These are phyloP conservation scores for Oscheius myriophilus DNA, from an alignment of 2,888 invertebrate genomes.

Conservation along the genomic window DNA sequence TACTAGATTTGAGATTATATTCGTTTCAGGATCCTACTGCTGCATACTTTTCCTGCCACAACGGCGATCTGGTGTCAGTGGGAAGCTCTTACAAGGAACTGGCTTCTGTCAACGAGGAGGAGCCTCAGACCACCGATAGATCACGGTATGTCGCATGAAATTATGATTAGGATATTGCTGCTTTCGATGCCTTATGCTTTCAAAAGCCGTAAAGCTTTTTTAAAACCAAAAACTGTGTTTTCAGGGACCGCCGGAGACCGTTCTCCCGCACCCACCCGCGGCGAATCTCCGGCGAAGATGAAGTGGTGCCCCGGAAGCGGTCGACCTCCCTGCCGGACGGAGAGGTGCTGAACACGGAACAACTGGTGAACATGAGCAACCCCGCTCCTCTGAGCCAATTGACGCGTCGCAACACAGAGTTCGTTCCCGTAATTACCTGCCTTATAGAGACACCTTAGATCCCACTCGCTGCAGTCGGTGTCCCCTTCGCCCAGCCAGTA, in stretches of 20 bases:
- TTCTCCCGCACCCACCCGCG: background rate
- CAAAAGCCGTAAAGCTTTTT: too few relatives aligned
- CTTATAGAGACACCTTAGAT: background rate
- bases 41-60: conserved; percentile 33
- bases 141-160: conserved; percentile 22
- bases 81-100: conserved; percentile 42
- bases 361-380: conserved; percentile 22
- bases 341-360: conserved; percentile 51
- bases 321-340: conserved; percentile 62
- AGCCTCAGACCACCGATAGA: conserved; percentile 1
- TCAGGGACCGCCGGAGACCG: background rate
- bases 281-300: background rate
- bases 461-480: conserved; percentile 34
- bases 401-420: conserved; percentile 8
- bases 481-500: conserved; percentile 54
- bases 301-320: conserved; percentile 26
- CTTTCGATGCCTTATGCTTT: too few relatives aligned
- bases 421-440: background rate
- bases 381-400: background rate
- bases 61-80: conserved; percentile 41
- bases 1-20: too few relatives aligned
- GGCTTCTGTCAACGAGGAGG: conserved; percentile 45
- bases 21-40: conserved; percentile 30
- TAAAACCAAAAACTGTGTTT: too few relatives aligned
- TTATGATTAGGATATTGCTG: too few relatives aligned